Conservation (phyloP, 2,888 invertebrate species). For the Piscicola geometra region DNA sequence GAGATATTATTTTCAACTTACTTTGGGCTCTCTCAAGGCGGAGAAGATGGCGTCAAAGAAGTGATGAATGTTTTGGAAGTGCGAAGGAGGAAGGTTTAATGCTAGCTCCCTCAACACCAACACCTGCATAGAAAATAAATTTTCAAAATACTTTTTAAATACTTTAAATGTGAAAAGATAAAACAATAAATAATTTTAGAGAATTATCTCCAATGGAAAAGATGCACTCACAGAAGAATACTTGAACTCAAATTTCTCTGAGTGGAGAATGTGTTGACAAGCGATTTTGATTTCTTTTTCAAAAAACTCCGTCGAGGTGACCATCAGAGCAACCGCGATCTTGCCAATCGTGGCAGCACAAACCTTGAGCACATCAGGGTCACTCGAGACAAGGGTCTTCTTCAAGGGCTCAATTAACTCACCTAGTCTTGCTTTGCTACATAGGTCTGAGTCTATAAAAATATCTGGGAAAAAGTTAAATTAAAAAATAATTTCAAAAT, state of each 20-base stretch:
- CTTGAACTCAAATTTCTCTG: not conserved
- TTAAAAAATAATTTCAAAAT: too few relatives aligned
- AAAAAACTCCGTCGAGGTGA: constrained; percentile 83
- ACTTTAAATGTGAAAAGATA: too few relatives aligned
- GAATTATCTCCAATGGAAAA: too few relatives aligned
- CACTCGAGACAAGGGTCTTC: constrained; percentile 70
- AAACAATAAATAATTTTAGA: too few relatives aligned
- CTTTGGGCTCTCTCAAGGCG: constrained; percentile 82
- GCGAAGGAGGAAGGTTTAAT: constrained; percentile 90
- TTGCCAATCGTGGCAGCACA: constrained; percentile 88
- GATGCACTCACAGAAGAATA: constrained; percentile 6
- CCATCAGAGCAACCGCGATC: constrained; percentile 78
- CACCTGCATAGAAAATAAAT: constrained; percentile 61
- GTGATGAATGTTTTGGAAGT: constrained; percentile 63
- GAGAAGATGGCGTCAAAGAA: constrained; percentile 84
- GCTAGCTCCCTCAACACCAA: constrained; percentile 87
- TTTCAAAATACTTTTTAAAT: too few relatives aligned
- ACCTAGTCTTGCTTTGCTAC: constrained; percentile 62
- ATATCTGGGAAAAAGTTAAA: constrained; percentile 65
- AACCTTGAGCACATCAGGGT: constrained; percentile 88
- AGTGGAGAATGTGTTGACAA: not conserved
- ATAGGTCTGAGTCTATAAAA: constrained; percentile 85
- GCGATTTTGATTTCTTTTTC: constrained; percentile 62
- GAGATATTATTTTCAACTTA: constrained; percentile 42
- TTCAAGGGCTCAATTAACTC: constrained; percentile 1